Base-by-base conservation (phyloP, 1,140 invertebrate genomes). In the Melipona quadrifasciata region DNA sequence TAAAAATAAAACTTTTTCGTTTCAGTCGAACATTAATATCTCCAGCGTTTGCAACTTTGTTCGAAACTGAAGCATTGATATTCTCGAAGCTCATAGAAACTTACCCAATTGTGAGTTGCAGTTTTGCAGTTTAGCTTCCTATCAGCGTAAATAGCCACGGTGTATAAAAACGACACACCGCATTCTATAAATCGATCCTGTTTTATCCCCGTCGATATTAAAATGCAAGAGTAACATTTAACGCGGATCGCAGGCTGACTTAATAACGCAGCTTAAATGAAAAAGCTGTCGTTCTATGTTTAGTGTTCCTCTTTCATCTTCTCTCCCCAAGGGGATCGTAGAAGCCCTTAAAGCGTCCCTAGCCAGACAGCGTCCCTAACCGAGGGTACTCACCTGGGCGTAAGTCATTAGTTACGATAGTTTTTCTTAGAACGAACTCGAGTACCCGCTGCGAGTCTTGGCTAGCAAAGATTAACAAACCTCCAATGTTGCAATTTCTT, bases 341-440 rank as follows among this genome's bases (percentile, higher is more conserved):
- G 87, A 89, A 89, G 51, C 87, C 87, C 84, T 89, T 88, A 86
- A 89, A 88, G 87, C 68, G 65, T 85, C 65, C 31, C 75, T 82
- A 55, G 65, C 65, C 80, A 89, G 87, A 89, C 86, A 64, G n/a
- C 16, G 5, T 17, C 73, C 39, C 39, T 39, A 78, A 71, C 64
- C 80, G 57, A 85, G 84, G 83, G 76, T 88, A 31, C 72, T 84
- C 61, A 80, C 55, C 77, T 82, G 65, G 58, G 61, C 21, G 71
- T 64, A 82, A 80, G 57, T 53, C 67, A 75, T 82, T 79, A 68
- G 47, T 64, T 61, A 39, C 73, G 67, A 82, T 76, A 67, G 39
- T 51, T 85, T 47, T 82, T 27, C 72, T 74, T 67, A 55, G 31
- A 64, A 34, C 53, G 83, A 67, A 79, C 51, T 53, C 39, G 39